Evolutionary conservation across 2,888 invertebrate genomes (phyloP).

Genomic region (Dryococelus australis): DNA sequence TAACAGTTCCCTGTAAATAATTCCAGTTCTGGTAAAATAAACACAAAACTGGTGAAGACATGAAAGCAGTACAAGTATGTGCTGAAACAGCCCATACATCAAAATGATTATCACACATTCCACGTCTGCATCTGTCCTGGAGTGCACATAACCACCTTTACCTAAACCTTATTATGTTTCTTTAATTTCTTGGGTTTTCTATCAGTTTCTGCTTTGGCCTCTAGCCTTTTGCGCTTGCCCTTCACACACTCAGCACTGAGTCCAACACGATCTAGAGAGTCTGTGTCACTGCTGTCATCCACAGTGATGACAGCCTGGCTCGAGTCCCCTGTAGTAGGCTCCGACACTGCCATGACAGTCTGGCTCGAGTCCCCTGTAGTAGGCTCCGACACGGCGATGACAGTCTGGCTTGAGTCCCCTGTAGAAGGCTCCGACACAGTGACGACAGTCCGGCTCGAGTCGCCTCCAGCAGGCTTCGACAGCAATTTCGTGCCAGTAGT

Average conservation of each 20-base stretch:
- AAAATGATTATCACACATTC: not conserved
- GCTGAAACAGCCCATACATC: too few species aligned
- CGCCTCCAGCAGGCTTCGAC: not conserved
- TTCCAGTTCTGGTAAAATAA: not conserved
- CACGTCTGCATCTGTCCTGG: constrained; percentile 26
- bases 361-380: not conserved
- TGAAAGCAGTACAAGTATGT: not conserved
- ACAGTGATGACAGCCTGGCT: not conserved
- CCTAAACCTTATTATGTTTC: not conserved
- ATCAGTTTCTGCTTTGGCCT: not conserved
- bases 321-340: not conserved
- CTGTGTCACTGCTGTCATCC: not conserved
- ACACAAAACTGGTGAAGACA: not conserved
- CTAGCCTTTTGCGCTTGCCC: not conserved
- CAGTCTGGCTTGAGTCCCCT: not conserved
- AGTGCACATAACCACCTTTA: not conserved
- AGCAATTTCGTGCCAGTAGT: not conserved
- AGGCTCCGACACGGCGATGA: not conserved
- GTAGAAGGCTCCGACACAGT: not conserved
- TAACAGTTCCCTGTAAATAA: not conserved
- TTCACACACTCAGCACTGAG: not conserved
- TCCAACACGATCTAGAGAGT: not conserved
- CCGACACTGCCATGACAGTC: not conserved
- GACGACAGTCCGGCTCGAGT: not conserved
- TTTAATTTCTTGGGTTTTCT: not conserved